These are phyloP conservation scores for Plestiodon gilberti DNA, from an alignment of 2,113 vertebrate species.

Conservation along the genomic window DNA sequence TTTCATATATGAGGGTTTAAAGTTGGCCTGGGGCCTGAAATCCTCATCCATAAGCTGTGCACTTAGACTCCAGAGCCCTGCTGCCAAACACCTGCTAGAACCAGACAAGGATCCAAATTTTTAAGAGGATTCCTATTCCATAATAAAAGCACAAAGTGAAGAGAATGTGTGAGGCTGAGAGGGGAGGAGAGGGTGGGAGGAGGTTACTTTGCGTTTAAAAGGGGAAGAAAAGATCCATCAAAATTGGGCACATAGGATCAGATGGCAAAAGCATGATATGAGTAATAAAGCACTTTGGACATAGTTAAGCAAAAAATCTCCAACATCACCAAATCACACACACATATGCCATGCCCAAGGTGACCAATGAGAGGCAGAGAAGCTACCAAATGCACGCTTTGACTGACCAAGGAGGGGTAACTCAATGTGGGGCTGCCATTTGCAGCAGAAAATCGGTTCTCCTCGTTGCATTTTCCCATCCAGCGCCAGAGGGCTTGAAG, in stretches of 20 bases:
- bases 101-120: conserved; percentile 41
- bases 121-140: conserved; percentile 66
- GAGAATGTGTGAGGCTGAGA: conserved; percentile 36
- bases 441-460: not conserved
- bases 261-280: not conserved
- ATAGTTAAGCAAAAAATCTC: not conserved
- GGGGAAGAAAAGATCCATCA: not conserved
- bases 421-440: not conserved
- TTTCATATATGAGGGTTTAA: conserved; percentile 70
- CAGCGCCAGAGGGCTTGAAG: not conserved
- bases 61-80: conserved; percentile 50
- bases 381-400: not conserved
- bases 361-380: not conserved
- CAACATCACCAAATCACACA: not conserved
- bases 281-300: not conserved
- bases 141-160: conserved; percentile 64
- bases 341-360: not conserved
- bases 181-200: conserved; percentile 24
- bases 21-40: conserved; percentile 64
- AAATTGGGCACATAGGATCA: not conserved
- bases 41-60: conserved; percentile 44
- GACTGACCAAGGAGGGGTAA: not conserved
- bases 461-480: not conserved
- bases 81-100: conserved; percentile 70
- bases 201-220: conserved; percentile 44